These are phyloP conservation scores for Altica lythri DNA, from an alignment of 2,888 invertebrate species.

Conservation along the genomic window DNA sequence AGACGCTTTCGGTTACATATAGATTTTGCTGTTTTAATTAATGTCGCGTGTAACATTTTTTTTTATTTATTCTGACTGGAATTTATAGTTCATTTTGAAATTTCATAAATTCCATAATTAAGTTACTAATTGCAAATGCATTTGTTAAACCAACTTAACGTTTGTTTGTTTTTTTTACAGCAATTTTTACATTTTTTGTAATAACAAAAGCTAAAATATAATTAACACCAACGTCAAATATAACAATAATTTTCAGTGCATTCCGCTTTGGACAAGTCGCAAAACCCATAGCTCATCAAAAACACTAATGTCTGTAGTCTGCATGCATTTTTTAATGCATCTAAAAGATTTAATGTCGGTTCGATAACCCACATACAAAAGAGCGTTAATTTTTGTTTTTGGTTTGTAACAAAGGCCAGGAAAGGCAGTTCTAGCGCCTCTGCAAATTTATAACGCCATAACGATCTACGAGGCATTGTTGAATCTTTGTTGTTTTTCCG, in stretches of 20 bases:
- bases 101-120: no score
- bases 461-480: constrained; percentile 14
- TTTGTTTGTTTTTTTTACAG: neutral
- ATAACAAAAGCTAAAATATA: neutral
- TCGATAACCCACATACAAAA: constrained; percentile 18
- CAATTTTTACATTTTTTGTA: neutral
- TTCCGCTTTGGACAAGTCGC: no score
- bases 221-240: neutral
- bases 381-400: constrained; percentile 16
- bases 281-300: neutral
- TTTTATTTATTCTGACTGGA: no score
- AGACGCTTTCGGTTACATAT: no score
- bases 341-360: constrained; percentile 18
- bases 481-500: constrained; percentile 23
- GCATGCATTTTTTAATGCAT: constrained; percentile 8
- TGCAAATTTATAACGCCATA: constrained; percentile 13
- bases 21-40: no score
- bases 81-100: no score
- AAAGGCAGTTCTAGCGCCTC: constrained; percentile 11
- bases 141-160: no score
- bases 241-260: no score
- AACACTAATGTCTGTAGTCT: neutral
- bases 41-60: no score
- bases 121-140: no score
- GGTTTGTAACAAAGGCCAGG: constrained; percentile 16